These are phyloP conservation scores for Diadumene lineata DNA, from an alignment of 92 coral and sea anemone species.

Conservation along the genomic window DNA sequence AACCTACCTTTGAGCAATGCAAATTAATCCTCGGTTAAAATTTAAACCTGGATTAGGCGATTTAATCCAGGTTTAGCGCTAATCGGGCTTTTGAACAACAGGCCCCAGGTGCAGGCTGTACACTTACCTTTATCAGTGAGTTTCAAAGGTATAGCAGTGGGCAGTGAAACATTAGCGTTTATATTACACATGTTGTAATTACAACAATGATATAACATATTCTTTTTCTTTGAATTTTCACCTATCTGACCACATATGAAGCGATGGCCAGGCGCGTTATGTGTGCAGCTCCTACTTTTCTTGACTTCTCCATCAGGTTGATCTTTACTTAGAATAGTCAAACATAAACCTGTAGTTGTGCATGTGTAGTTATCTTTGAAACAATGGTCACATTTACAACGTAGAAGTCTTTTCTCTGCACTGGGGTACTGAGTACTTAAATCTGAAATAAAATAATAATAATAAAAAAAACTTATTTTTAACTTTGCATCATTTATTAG, in stretches of 20 bases:
- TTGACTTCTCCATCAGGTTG: neutral
- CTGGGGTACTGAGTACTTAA: slow-evolving; percentile 3
- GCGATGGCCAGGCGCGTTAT: neutral
- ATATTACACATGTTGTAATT: slow-evolving; percentile 68
- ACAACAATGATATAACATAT: slow-evolving; percentile 47
- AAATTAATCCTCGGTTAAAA: no score
- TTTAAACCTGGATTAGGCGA: no score
- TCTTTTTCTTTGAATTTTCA: neutral
- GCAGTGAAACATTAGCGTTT: slow-evolving; percentile 32
- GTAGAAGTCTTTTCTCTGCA: neutral
- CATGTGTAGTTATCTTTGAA: slow-evolving; percentile 42
- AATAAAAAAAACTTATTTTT: no score
- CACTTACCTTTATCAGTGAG: slow-evolving; percentile 10
- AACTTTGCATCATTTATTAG: no score
- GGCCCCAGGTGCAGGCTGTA: no score
- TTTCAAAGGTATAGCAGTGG: slow-evolving; percentile 25
- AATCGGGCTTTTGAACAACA: no score
- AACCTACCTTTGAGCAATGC: no score
- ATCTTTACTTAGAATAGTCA: slow-evolving; percentile 18
- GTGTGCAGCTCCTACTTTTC: slow-evolving; percentile 24
- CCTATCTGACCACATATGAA: slow-evolving; percentile 36
- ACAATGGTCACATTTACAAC: slow-evolving; percentile 51
- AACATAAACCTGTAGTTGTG: slow-evolving; percentile 48
- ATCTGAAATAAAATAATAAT: neutral
- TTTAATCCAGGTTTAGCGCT: no score